Evolutionary conservation across 2,888 invertebrate genomes (phyloP).

Genomic region (Drosophila trichaetosa): DNA sequence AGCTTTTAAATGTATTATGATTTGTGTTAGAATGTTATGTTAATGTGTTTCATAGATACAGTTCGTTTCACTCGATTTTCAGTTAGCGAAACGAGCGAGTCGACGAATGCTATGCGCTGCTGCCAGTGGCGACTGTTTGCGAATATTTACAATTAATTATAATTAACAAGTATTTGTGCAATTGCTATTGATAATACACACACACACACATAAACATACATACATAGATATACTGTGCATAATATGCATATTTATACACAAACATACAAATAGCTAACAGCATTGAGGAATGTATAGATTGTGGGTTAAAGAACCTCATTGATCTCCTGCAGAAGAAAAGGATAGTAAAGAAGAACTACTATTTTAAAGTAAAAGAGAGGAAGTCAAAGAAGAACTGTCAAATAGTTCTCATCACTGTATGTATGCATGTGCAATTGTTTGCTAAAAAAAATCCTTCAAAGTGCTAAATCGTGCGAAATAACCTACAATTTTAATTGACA

Average conservation of each 20-base stretch:
- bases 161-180: conserved; percentile 41
- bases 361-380: background rate
- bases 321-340: background rate
- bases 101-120: background rate
- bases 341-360: background rate
- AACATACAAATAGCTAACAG: background rate
- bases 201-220: conserved; percentile 3
- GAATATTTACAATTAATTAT: conserved; percentile 45
- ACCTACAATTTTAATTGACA: background rate
- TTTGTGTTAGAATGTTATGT: background rate
- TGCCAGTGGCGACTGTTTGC: conserved; percentile 16
- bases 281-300: background rate
- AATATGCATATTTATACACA: background rate
- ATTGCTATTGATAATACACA: conserved; percentile 23
- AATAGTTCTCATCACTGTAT: background rate
- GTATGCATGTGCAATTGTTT: background rate
- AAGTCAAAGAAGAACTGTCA: background rate
- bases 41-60: background rate
- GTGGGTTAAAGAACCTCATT: background rate
- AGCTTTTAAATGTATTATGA: background rate
- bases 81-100: background rate
- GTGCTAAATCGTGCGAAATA: background rate
- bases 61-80: background rate
- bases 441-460: background rate
- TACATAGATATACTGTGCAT: background rate